A percentile compares a stretch with the other conserved stretches of the same genome.
Conservation (phyloP, 2,113 vertebrate species). For the Acanthochromis polyacanthus region DNA sequence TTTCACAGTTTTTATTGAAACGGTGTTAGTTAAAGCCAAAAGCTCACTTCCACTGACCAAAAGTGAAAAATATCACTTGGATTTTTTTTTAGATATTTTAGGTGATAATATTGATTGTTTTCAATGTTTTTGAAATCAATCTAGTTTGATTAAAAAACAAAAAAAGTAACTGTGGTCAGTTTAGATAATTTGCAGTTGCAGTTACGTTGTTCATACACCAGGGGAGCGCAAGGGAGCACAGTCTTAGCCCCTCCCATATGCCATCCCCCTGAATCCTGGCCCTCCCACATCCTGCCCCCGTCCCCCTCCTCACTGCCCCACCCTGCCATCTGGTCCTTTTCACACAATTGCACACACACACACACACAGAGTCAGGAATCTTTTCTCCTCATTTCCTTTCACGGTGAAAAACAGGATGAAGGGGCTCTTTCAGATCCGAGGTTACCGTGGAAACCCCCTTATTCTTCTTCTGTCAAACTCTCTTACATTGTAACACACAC, state of each 20-base stretch:
- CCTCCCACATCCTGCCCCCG: slow-evolving; percentile 81
- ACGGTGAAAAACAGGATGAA: slow-evolving; percentile 86
- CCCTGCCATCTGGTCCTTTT: slow-evolving; percentile 89
- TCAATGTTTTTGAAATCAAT: slow-evolving; percentile 14
- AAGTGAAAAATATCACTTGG: neutral
- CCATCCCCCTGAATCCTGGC: slow-evolving; percentile 71
- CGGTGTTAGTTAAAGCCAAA: neutral
- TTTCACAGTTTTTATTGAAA: slow-evolving; percentile 4
- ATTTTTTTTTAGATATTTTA: neutral
- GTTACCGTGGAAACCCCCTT: slow-evolving; percentile 83
- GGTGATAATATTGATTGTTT: neutral
- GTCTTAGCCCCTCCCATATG: slow-evolving; percentile 73
- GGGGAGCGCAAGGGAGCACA: slow-evolving; percentile 93
- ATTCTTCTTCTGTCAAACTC: slow-evolving; percentile 78
- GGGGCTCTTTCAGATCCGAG: slow-evolving; percentile 81
- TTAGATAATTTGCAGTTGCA: slow-evolving; percentile 58
- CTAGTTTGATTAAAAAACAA: neutral
- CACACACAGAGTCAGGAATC: slow-evolving; percentile 65
- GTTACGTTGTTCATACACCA: slow-evolving; percentile 85
- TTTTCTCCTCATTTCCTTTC: slow-evolving; percentile 84
- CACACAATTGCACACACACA: slow-evolving; percentile 60
- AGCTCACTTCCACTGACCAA: neutral
- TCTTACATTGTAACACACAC: slow-evolving; percentile 58
- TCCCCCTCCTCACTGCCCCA: slow-evolving; percentile 75
- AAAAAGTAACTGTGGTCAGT: neutral